Evolutionary conservation across 2,888 invertebrate genomes (phyloP).

Genomic region (Caenorhabditis parvicauda): DNA sequence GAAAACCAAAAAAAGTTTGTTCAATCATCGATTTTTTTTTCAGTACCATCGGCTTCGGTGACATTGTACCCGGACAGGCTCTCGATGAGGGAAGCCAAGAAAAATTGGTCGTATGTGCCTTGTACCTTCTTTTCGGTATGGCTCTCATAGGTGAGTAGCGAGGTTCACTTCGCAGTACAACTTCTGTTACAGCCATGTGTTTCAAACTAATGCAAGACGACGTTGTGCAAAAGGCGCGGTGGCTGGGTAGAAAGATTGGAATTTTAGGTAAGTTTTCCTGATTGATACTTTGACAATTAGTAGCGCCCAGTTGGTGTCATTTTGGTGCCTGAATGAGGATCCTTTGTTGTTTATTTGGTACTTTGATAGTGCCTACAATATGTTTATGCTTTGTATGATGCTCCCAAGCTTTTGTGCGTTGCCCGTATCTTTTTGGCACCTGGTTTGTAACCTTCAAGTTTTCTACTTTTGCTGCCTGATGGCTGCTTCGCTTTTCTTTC

Average conservation of each 20-base stretch:
- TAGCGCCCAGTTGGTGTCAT: not conserved
- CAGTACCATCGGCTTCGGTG: slow-evolving; percentile 61
- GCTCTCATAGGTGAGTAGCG: slow-evolving; percentile 91
- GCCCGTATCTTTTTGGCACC: no score
- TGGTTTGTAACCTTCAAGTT: no score
- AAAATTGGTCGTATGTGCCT: slow-evolving; percentile 61
- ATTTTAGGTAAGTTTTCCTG: slow-evolving; percentile 49
- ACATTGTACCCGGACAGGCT: slow-evolving; percentile 62
- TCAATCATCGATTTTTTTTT: slow-evolving; percentile 2
- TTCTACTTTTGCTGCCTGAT: no score
- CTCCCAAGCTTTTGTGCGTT: no score
- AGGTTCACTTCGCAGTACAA: no score
- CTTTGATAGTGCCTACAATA: not conserved
- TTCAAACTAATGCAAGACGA: slow-evolving; percentile 61
- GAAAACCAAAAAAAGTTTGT: no score
- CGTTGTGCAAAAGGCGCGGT: slow-evolving; percentile 62
- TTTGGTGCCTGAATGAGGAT: slow-evolving; percentile 2
- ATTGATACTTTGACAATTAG: not conserved
- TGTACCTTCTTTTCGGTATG: slow-evolving; percentile 69
- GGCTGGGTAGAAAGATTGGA: slow-evolving; percentile 62
- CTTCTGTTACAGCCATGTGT: slow-evolving; percentile 54
- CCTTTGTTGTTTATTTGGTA: not conserved
- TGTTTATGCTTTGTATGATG: slow-evolving; percentile 2
- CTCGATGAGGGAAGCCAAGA: slow-evolving; percentile 60
- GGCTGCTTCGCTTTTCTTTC: no score